Evolutionary conservation across 2,888 invertebrate genomes (phyloP).

Genomic region (Acronicta psi): DNA sequence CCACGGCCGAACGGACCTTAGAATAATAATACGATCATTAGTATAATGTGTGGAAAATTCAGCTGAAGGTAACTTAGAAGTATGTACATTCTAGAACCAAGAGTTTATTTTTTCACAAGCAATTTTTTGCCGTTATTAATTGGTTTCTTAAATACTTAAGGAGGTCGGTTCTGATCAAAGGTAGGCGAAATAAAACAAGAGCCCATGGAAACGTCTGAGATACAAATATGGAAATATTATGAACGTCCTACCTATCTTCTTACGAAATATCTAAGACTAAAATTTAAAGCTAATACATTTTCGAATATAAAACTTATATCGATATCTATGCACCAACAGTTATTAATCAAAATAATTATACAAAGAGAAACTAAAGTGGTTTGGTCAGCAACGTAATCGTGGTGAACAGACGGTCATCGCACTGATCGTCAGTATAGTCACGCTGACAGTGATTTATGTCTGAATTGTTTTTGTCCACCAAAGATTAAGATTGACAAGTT

Average conservation of each 20-base stretch:
- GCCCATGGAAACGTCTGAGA: too few relatives aligned
- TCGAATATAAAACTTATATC: neutral
- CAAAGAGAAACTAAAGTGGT: constrained; percentile 1
- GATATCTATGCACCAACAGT: neutral
- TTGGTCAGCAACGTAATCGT: neutral
- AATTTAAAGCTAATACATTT: too few relatives aligned
- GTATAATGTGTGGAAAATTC: constrained; percentile 13
- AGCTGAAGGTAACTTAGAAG: constrained; percentile 24
- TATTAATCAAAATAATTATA: neutral
- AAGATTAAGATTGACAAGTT: constrained; percentile 19
- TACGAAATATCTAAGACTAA: too few relatives aligned
- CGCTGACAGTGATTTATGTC: constrained; percentile 17
- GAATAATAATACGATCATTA: constrained; percentile 10
- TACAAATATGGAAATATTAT: too few relatives aligned
- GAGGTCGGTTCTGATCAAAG: too few relatives aligned
- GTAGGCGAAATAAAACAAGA: too few relatives aligned
- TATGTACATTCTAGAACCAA: neutral
- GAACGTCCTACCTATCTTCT: too few relatives aligned
- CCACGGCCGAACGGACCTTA: constrained; percentile 16
- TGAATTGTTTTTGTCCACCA: constrained; percentile 11
- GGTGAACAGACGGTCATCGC: constrained; percentile 11
- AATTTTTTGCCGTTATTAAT: too few relatives aligned
- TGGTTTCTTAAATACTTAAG: too few relatives aligned
- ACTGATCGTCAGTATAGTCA: neutral
- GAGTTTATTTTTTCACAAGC: too few relatives aligned